Evolutionary conservation across 2,797 vertebrate species (phyloP), one percentile per base, ranked within the genome.

Genomic region (Amazonetta brasiliensis): DNA sequence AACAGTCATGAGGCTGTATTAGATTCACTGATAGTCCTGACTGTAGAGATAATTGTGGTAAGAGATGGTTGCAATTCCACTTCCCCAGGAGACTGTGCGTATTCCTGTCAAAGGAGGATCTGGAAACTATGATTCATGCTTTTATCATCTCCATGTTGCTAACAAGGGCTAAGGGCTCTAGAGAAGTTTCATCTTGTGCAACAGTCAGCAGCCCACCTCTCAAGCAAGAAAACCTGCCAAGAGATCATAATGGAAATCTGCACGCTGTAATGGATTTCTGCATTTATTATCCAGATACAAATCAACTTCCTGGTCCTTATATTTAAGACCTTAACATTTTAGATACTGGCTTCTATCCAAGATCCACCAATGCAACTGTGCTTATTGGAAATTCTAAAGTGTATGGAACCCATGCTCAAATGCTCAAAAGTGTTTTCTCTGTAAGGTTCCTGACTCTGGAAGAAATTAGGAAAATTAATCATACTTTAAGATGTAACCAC

Each of bases 191-290:
- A 87, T 95, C 95, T 94, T 75, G 62, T 92, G 72, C 93, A 95
- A 93, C 58, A 77, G 56, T 95, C 94, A 94, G 90, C 94, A 96
- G 92, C 90, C 77, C 86, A 94, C 92, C 95, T 97, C 75, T 95
- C 95, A 95, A 93, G 91, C 71, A 95, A 87, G 75, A 96, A 96
- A 96, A 96, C 90, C 68, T 96, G 92, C 94, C 88, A 95, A 85
- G 81, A 95, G 92, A 96, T 97, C 95, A 90, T 97, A 97, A 97
- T 96, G 95, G 96, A 96, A 95, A 96, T 96, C 95, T 96, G 85
- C 63, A 77, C 94, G 92, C 94, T 89, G 90, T 96, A 96, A 96
- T 96, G 95, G 95, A 92, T 95, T 97, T 96, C 92, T 92, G 94
- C 92, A 96, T 96, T 96, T 81, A 92, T 97, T 95, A 94, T 94